A percentile compares a stretch with the other conserved stretches of the same genome.
Evolutionary conservation across 2,888 invertebrate genomes (phyloP).

Genomic region (Acrobasis suavella): DNA sequence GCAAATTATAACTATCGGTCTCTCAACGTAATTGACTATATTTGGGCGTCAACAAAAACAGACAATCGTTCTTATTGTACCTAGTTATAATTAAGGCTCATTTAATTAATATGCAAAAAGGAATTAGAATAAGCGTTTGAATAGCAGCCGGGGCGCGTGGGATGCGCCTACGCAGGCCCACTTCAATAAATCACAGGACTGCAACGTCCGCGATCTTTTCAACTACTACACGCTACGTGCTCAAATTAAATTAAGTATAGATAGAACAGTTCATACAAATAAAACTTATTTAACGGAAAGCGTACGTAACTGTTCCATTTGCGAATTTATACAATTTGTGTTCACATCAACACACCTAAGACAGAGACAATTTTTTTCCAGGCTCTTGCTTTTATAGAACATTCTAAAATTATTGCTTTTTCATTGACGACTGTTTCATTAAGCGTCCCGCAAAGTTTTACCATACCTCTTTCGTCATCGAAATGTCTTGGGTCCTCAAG

Average conservation of each 20-base stretch:
- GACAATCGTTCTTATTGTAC: conserved; percentile 16
- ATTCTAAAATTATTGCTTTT: no score
- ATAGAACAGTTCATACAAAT: not conserved
- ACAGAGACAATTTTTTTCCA: no score
- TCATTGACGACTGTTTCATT: no score
- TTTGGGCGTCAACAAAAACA: conserved; percentile 8
- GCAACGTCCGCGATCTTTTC: conserved; percentile 46
- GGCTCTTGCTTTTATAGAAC: no score
- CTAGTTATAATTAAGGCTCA: conserved; percentile 30
- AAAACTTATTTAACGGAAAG: no score
- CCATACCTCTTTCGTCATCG: no score
- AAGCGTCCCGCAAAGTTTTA: no score
- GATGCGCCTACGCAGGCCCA: conserved; percentile 56
- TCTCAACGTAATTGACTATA: not conserved
- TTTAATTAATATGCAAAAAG: conserved; percentile 49
- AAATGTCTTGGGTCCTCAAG: no score
- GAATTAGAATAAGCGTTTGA: conserved; percentile 44
- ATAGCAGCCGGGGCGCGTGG: conserved; percentile 49
- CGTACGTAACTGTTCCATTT: no score
- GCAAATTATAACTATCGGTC: not conserved
- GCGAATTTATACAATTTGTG: not conserved
- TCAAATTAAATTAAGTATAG: not conserved
- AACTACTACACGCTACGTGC: conserved; percentile 9
- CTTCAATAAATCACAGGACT: conserved; percentile 52
- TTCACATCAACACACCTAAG: no score